A percentile compares a stretch with the other conserved stretches of the same genome.
phyloP scores from a whole-genome alignment of 2,888 invertebrate species.

The Campoletis raptor region DNA sequence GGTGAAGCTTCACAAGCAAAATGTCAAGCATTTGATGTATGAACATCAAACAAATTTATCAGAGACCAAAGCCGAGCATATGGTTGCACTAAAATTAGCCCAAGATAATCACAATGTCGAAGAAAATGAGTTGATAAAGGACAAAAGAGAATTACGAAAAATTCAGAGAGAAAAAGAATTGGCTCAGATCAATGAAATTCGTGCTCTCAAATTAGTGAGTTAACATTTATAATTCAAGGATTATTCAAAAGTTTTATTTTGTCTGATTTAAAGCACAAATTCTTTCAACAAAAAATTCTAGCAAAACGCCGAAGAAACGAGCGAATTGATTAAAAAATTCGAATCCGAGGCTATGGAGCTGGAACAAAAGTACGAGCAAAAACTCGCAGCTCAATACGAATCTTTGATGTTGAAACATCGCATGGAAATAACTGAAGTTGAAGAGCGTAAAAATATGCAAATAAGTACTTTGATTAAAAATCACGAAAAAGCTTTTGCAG shows the following conservation, averaged over 20 bases:
- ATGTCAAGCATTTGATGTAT: slow-evolving; percentile 96
- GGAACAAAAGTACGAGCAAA: slow-evolving; percentile 90
- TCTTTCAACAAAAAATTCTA: slow-evolving; percentile 72
- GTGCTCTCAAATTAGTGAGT: slow-evolving; percentile 89
- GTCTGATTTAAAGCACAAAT: slow-evolving; percentile 24
- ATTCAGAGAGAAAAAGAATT: slow-evolving; percentile 90
- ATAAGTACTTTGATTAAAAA: slow-evolving; percentile 92
- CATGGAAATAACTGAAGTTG: slow-evolving; percentile 95
- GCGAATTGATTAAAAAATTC: slow-evolving; percentile 88
- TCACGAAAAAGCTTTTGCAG: slow-evolving; percentile 94
- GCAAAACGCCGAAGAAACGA: slow-evolving; percentile 85
- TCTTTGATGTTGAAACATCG: slow-evolving; percentile 91
- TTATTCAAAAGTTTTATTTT: slow-evolving; percentile 19
- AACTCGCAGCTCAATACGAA: slow-evolving; percentile 89
- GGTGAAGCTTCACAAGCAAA: slow-evolving; percentile 95
- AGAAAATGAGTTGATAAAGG: slow-evolving; percentile 91
- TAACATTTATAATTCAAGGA: background rate
- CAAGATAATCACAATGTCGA: slow-evolving; percentile 93
- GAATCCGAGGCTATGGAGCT: slow-evolving; percentile 89
- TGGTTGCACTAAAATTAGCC: slow-evolving; percentile 92
- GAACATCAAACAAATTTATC: slow-evolving; percentile 95
- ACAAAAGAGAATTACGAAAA: slow-evolving; percentile 89
- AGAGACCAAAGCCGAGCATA: slow-evolving; percentile 93
- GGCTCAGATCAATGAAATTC: slow-evolving; percentile 90
- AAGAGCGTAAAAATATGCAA: slow-evolving; percentile 96